phyloP scores from a whole-genome alignment of 2,797 vertebrate species.

The Rhodeus uyekii region DNA sequence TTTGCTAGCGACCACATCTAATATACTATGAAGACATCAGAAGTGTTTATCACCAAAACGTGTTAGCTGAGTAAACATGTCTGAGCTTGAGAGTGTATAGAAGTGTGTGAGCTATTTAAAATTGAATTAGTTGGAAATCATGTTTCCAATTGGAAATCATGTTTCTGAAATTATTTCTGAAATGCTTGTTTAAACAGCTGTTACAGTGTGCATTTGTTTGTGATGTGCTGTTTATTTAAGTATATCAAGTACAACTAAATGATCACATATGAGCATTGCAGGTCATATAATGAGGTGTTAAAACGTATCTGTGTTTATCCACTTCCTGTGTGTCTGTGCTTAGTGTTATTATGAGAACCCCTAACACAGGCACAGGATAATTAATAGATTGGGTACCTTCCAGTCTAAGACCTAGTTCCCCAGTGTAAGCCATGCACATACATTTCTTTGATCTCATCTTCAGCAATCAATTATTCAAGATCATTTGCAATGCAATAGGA shows the following conservation, averaged over 20 bases:
- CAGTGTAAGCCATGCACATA: constrained; percentile 62
- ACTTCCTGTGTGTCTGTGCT: background rate
- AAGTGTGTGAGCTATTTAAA: background rate
- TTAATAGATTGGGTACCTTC: constrained; percentile 21
- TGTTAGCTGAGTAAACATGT: background rate
- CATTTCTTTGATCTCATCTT: constrained; percentile 72
- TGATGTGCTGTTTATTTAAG: background rate
- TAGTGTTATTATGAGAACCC: background rate
- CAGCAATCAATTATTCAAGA: constrained; percentile 70
- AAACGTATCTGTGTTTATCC: constrained; percentile 40
- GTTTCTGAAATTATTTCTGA: background rate
- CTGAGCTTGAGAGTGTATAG: background rate
- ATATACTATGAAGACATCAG: background rate
- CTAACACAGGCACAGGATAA: constrained; percentile 9
- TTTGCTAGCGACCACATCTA: background rate
- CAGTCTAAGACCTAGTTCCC: constrained; percentile 32
- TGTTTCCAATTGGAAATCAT: background rate
- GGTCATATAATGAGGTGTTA: background rate
- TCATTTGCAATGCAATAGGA: constrained; percentile 61
- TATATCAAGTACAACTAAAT: background rate
- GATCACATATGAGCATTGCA: background rate
- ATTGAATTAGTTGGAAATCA: background rate
- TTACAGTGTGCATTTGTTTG: background rate
- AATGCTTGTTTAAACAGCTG: background rate
- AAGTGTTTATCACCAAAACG: background rate